Base-by-base conservation (phyloP, 1,140 invertebrate genomes). In the Sesamia nonagrioides region DNA sequence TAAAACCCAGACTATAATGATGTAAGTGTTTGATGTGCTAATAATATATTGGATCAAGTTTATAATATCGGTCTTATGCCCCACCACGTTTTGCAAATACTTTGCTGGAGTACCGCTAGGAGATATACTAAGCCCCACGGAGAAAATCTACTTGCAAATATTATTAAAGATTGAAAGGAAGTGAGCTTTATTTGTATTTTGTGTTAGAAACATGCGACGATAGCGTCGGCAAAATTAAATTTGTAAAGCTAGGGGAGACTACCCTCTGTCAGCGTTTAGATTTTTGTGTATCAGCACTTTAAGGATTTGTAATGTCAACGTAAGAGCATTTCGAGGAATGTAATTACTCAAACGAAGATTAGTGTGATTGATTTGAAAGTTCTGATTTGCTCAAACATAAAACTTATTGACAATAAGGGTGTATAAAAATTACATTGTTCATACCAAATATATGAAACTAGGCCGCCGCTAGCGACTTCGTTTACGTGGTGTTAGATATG, bases 241-340 rank as follows among this genome's bases (percentile, higher is more conserved):
- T 77, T 77, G 60, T 42, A 27, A 56, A 68, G 54, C 60, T 54
- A 66, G 61, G 74, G 74, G 74, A 66, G 45, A 33, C 13, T 48
- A 54, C 74, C 74, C 74, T 77, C 60, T 54, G 74, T 68, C 48
- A 77, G 60, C 74, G 45, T 35, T 77, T 35, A 77, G 74, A 58
- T 76, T 72, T 72, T 77, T 77, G 74, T 77, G 61, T 77, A 56
- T 77, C 74, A 77, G 74, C 74, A 77, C 61, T 77, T 50, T 77
- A 77, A 77, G 74, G 74, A 68, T 66, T 77, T 77, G n/a, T 37
- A 54, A 68, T 77, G 74, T 54, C 74, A 66, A 60, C 60, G 60
- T 76, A 66, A 45, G 56, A 42, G 50, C 48, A 66, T 77, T 77
- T 68, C n/a, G 58, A 48, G 17, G 35, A 50, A 68, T 42, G 58